Percentiles rank a stretch among this genome's conserved stretches.
Evolutionary conservation across 2,797 vertebrate species (phyloP).

Genomic region (Yasuhikotakia modesta): DNA sequence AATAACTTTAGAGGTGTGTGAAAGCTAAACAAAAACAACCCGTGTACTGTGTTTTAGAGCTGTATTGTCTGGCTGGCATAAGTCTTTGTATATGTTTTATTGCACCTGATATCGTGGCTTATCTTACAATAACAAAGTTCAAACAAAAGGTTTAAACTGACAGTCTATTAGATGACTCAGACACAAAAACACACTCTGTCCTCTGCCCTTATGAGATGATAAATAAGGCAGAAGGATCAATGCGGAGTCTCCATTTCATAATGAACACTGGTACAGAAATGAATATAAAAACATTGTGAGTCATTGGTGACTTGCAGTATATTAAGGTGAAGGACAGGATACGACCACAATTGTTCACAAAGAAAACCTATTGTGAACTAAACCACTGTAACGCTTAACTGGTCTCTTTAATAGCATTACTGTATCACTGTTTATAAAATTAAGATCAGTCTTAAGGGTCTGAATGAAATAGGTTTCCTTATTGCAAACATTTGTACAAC

Average conservation of each 20-base stretch:
- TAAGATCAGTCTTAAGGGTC: neutral
- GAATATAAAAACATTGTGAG: slow-evolving; percentile 37
- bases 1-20: slow-evolving; percentile 22
- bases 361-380: neutral
- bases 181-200: slow-evolving; percentile 25
- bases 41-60: neutral
- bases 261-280: slow-evolving; percentile 51
- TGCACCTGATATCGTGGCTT: neutral
- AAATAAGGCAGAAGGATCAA: slow-evolving; percentile 51
- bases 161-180: neutral
- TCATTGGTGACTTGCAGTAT: slow-evolving; percentile 34
- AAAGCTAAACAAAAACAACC: slow-evolving; percentile 15
- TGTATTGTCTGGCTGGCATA: neutral
- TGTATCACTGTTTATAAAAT: neutral
- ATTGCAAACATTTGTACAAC: neutral
- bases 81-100: neutral
- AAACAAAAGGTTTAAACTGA: slow-evolving; percentile 17
- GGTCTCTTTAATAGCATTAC: neutral
- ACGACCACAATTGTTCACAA: slow-evolving; percentile 12
- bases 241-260: slow-evolving; percentile 56
- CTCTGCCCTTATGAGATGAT: slow-evolving; percentile 42
- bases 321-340: slow-evolving; percentile 27
- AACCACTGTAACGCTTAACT: neutral
- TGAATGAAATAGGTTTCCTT: neutral
- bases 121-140: slow-evolving; percentile 13